phyloP scores from a whole-genome alignment of 2,888 invertebrate genomes.

The Anodontia alba region DNA sequence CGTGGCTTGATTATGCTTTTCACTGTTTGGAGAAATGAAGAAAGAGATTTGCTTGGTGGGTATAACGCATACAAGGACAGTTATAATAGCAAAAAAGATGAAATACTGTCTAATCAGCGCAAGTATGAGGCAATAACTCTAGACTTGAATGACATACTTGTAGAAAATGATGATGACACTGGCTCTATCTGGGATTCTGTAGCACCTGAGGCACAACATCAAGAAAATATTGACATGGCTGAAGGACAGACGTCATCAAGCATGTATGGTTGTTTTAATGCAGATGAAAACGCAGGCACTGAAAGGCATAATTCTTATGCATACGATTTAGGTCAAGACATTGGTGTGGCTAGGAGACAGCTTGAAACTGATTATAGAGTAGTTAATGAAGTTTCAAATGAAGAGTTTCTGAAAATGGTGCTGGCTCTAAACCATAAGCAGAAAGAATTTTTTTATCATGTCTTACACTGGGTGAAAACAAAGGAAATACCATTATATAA shows the following conservation, averaged over 20 bases:
- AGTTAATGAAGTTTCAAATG: slow-evolving; percentile 1
- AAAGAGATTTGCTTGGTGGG: not conserved
- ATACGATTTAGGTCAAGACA: not conserved
- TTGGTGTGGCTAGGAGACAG: not conserved
- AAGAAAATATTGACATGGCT: not conserved
- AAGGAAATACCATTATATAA: too few species aligned
- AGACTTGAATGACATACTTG: not conserved
- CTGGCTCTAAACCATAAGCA: not conserved
- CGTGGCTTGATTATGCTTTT: slow-evolving; percentile 41
- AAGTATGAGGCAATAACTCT: not conserved
- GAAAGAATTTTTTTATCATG: slow-evolving; percentile 2
- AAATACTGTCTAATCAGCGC: slow-evolving; percentile 1
- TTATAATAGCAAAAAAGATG: not conserved
- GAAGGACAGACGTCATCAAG: not conserved
- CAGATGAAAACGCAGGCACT: not conserved
- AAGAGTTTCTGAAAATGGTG: not conserved
- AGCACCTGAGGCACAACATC: not conserved
- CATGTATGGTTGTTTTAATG: slow-evolving; percentile 1
- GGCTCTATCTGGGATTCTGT: not conserved
- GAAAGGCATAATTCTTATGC: not conserved
- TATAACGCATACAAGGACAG: not conserved
- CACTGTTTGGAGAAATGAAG: not conserved
- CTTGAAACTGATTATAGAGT: not conserved
- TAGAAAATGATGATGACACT: not conserved
- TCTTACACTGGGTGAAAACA: not conserved